These are phyloP conservation scores for Leptonema lineaticorne DNA, from an alignment of 1,140 invertebrate genomes.

Conservation along the genomic window DNA sequence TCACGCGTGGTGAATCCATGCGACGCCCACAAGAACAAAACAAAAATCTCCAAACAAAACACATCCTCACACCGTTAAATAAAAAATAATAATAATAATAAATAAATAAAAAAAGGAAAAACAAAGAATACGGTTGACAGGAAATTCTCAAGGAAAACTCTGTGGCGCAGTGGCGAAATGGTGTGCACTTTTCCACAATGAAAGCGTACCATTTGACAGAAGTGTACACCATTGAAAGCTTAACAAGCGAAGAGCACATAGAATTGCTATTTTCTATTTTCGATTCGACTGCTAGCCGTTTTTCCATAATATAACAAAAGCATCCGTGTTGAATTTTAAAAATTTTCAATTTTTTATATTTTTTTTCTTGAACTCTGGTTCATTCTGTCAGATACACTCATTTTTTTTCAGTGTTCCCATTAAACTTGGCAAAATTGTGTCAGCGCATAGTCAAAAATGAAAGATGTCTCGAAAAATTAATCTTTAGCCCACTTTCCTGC, in stretches of 20 bases:
- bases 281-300: too few relatives aligned
- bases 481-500: not conserved
- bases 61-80: constrained; percentile 28
- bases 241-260: too few relatives aligned
- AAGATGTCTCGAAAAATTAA: not conserved
- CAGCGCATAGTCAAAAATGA: not conserved
- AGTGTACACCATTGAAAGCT: too few relatives aligned
- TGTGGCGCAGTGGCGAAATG: not conserved
- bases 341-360: not conserved
- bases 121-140: constrained; percentile 31
- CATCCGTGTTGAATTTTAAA: too few relatives aligned
- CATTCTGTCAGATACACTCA: not conserved
- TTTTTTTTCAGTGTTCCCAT: too few relatives aligned
- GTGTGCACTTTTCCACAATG: too few relatives aligned
- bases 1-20: constrained; percentile 24
- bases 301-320: too few relatives aligned
- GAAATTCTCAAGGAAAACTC: constrained; percentile 17
- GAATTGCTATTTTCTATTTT: too few relatives aligned
- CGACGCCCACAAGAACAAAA: constrained; percentile 29
- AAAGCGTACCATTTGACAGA: too few relatives aligned
- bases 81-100: too few relatives aligned
- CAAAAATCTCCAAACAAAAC: constrained; percentile 32
- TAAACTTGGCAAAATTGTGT: not conserved
- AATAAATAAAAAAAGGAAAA: constrained; percentile 15
- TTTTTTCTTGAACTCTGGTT: not conserved